A percentile compares a stretch with the other conserved stretches of the same genome.
Conservation (phyloP, 1,140 invertebrate species). For the Bombus sylvicola region DNA sequence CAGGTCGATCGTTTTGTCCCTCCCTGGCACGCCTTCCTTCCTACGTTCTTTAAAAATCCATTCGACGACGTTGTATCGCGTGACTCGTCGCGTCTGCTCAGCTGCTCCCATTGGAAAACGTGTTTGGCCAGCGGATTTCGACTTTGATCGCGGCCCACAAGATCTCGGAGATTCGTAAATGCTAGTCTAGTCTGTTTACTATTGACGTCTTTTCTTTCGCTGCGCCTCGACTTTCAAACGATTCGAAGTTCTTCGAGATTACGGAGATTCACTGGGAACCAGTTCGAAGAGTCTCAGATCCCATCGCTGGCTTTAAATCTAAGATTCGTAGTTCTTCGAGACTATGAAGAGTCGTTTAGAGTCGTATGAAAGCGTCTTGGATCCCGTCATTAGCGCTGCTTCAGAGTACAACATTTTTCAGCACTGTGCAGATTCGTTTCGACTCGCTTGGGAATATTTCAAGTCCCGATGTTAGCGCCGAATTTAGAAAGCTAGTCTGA, state of each 20-base stretch:
- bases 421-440: neutral
- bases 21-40: neutral
- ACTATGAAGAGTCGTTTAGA: neutral
- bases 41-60: conserved; percentile 47
- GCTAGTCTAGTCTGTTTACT: neutral
- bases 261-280: too few species aligned
- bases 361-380: too few species aligned
- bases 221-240: neutral
- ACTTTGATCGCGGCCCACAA: neutral
- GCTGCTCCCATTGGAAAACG: conserved; percentile 56
- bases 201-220: neutral
- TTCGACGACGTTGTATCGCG: conserved; percentile 14
- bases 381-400: too few species aligned
- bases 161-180: neutral
- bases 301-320: too few species aligned
- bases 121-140: conserved; percentile 13
- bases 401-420: too few species aligned
- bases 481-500: conserved; percentile 19
- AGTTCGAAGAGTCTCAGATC: too few species aligned
- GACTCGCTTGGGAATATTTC: neutral
- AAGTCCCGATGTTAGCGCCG: neutral
- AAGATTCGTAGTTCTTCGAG: too few species aligned
- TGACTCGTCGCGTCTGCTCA: conserved; percentile 65
- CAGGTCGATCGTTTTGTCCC: conserved; percentile 17
- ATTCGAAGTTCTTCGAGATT: neutral